Evolutionary conservation across 2,888 invertebrate genomes (phyloP), one percentile per base, ranked within the genome.

Genomic region (Eupithecia abbreviata): DNA sequence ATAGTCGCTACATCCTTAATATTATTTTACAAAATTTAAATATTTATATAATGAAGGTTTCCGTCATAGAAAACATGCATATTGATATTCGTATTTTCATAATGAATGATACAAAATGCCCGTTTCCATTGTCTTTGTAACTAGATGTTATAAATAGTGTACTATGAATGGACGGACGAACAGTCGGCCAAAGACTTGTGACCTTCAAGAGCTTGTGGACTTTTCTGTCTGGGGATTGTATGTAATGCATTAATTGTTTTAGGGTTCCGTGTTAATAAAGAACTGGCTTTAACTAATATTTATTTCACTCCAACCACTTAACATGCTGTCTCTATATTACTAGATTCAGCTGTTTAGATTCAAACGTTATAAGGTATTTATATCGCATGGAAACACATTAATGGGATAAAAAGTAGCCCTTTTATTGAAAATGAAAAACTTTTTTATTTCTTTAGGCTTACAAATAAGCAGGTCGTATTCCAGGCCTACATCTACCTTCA

Each of bases 111-210:
- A 76, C 62, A 76, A 62, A 62, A 77, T 47, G 10, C n/a, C n/a
- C 68, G 45, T 78, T 66, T 77, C 70, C 75, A 79, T 79, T 81
- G 78, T 78, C 69, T 77, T 78, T 74, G 72, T 75, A 58, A 74
- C 65, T 69, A 78, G 71, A 74, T 75, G 72, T 47, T 71, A 79
- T 83, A 84, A 84, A 86, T 88, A 86, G 86, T 74, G 42, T 18
- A 42, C 76, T 82, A 87, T 89, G 88, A 89, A 87, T 88, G 86
- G 82, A 73, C 81, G 78, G 81, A 77, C 82, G 72, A 76, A 77
- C 55, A 68, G 75, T 58, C 84, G 83, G 83, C 82, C 86, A 84
- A 85, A 86, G 84, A 85, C 83, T 80, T 80, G 75, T 75, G 84
- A 80, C 80, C 82, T 82, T 82, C 79, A 75, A 67, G 30, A 71